Evolutionary conservation across 2,797 vertebrate species (phyloP).

Genomic region (Microtus agrestis): DNA sequence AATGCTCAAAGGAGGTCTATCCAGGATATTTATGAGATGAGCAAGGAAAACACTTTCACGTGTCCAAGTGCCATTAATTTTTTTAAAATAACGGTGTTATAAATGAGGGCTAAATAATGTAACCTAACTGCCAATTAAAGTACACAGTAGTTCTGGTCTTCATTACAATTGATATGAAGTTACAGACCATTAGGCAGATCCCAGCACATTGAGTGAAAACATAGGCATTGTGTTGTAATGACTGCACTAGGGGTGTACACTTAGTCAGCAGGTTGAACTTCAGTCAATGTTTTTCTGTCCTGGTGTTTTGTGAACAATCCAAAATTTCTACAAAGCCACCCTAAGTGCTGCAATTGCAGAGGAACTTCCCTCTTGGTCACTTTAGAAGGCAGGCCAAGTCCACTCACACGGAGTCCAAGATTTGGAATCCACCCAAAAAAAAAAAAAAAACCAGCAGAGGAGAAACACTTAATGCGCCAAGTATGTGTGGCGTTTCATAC

Average conservation of each 20-base stretch:
- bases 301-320: conserved; percentile 56
- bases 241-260: conserved; percentile 19
- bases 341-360: conserved; percentile 63
- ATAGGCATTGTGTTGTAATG: conserved; percentile 55
- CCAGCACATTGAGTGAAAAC: conserved; percentile 67
- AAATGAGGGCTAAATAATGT: conserved; percentile 72
- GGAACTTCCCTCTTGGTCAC: conserved; percentile 40
- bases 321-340: conserved; percentile 72
- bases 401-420: neutral
- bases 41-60: conserved; percentile 39
- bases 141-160: conserved; percentile 51
- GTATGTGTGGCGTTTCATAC: neutral
- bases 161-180: conserved; percentile 54
- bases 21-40: conserved; percentile 34
- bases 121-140: conserved; percentile 69
- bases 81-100: conserved; percentile 53
- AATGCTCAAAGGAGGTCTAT: neutral
- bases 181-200: conserved; percentile 27
- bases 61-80: conserved; percentile 78
- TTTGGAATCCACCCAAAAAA: conserved; percentile 70
- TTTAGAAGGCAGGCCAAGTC: neutral
- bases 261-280: conserved; percentile 46
- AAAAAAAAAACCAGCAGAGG: conserved; percentile 69
- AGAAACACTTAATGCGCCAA: neutral
- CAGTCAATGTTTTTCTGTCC: conserved; percentile 70